Conservation (phyloP, 2,888 invertebrate genomes). For the Rhagonycha fulva region DNA sequence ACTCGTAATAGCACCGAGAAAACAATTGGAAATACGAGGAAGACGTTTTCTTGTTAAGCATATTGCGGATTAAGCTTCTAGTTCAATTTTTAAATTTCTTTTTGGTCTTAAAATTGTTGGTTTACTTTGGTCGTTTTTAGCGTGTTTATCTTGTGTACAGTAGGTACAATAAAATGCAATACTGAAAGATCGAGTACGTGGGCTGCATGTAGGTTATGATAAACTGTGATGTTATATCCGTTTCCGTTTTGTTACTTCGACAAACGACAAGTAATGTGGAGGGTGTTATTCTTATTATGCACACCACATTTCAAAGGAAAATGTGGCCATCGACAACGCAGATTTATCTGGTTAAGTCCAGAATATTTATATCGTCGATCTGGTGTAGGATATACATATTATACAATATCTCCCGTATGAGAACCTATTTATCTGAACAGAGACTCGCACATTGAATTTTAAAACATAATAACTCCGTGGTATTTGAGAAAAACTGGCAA, state of each 20-base stretch:
- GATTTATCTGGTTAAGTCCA: neutral
- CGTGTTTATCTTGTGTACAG: neutral
- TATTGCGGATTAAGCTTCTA: neutral
- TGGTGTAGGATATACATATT: too few relatives aligned
- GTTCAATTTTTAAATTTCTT: neutral
- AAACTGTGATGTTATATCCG: slow-evolving; percentile 27
- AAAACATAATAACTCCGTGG: too few relatives aligned
- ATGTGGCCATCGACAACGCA: neutral
- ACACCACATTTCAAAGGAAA: neutral
- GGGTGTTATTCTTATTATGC: neutral
- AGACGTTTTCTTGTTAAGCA: neutral
- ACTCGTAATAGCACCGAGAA: neutral
- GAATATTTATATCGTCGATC: too few relatives aligned
- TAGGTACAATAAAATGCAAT: neutral
- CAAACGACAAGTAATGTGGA: slow-evolving; percentile 2
- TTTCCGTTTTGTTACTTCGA: slow-evolving; percentile 19
- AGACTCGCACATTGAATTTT: too few relatives aligned
- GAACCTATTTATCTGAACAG: too few relatives aligned
- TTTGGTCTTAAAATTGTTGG: neutral
- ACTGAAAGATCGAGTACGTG: slow-evolving; percentile 13
- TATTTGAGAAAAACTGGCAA: too few relatives aligned
- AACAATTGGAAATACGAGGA: neutral
- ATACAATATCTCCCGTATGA: too few relatives aligned
- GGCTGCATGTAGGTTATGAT: slow-evolving; percentile 15
- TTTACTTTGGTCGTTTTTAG: neutral